phyloP scores from a whole-genome alignment of 2,797 vertebrate genomes.

The Sebastes dallii region DNA sequence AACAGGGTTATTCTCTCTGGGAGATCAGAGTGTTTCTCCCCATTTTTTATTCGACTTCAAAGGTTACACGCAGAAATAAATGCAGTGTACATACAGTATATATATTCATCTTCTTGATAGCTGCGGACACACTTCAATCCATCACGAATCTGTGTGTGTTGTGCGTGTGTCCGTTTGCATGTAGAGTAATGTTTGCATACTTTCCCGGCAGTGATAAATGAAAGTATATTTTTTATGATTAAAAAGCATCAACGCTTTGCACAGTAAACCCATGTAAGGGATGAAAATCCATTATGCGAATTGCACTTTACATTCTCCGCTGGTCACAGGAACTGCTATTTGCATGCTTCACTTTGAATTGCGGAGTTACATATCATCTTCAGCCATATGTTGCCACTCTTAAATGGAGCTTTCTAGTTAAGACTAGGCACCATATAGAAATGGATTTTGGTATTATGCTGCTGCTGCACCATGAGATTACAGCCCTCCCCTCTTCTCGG shows the following conservation, averaged over 20 bases:
- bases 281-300: constrained; percentile 55
- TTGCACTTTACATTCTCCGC: constrained; percentile 32
- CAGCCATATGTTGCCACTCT: constrained; percentile 17
- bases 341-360: constrained; percentile 52
- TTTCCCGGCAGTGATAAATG: constrained; percentile 30
- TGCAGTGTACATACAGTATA: constrained; percentile 46
- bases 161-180: constrained; percentile 1
- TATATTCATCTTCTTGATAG: constrained; percentile 44
- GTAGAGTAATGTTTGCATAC: constrained; percentile 16
- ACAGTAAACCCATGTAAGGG: constrained; percentile 20
- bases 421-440: constrained; percentile 11
- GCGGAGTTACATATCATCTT: constrained; percentile 28
- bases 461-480: constrained; percentile 23
- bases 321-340: constrained; percentile 41
- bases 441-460: constrained; percentile 36
- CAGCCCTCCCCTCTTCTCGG: background rate
- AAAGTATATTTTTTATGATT: constrained; percentile 17
- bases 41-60: constrained; percentile 75
- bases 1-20: constrained; percentile 66
- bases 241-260: background rate
- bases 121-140: constrained; percentile 46
- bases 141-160: constrained; percentile 34
- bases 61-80: constrained; percentile 64
- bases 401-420: constrained; percentile 32
- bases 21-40: constrained; percentile 67